Percentiles rank a stretch among this genome's conserved stretches.
These are phyloP conservation scores for Anabacerthia variegaticeps DNA, from an alignment of 2,797 vertebrate genomes.

Conservation along the genomic window DNA sequence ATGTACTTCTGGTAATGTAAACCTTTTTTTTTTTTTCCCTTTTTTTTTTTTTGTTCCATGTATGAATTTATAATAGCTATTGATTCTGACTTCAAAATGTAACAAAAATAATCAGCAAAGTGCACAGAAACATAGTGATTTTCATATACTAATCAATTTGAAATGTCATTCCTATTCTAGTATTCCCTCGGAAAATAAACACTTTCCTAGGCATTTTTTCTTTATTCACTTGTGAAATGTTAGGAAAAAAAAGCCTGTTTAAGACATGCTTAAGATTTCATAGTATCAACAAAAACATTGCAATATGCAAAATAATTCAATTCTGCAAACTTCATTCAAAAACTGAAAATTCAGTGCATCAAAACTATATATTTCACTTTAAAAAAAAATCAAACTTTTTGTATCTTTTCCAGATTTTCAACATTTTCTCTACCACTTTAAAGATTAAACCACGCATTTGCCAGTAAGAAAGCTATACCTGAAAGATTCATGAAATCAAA, in stretches of 20 bases:
- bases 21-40: not conserved
- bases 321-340: not conserved
- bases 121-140: not conserved
- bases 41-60: not conserved
- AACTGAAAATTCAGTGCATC: not conserved
- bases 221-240: not conserved
- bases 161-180: not conserved
- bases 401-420: not conserved
- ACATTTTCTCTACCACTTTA: not conserved
- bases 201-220: not conserved
- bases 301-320: not conserved
- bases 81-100: conserved; percentile 2
- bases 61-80: conserved; percentile 5
- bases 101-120: not conserved
- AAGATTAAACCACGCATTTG: not conserved
- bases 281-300: not conserved
- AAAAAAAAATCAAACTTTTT: not conserved
- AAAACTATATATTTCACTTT: not conserved
- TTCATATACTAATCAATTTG: not conserved
- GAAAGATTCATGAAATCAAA: not conserved
- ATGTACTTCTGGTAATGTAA: not conserved
- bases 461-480: not conserved
- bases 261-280: not conserved
- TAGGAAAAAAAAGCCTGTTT: not conserved
- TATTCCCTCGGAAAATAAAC: not conserved